phyloP scores from a whole-genome alignment of 2,113 vertebrate genomes.

The Ageneiosus marmoratus region DNA sequence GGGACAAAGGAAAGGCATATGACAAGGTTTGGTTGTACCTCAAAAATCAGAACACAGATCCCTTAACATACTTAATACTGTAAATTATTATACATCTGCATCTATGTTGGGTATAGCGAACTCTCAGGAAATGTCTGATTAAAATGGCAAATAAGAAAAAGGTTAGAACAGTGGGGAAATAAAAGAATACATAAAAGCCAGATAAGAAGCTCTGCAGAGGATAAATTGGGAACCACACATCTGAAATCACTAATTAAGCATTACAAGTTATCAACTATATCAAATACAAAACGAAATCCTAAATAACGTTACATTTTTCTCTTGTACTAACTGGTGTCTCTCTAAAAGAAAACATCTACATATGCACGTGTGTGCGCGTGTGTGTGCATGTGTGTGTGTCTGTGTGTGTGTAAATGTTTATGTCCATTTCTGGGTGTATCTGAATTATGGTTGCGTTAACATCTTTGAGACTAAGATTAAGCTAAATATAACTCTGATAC shows the following conservation, averaged over 20 bases:
- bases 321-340: slow-evolving; percentile 71
- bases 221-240: slow-evolving; percentile 68
- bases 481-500: slow-evolving; percentile 38
- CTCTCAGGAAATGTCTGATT: slow-evolving; percentile 35
- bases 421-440: slow-evolving; percentile 41
- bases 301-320: slow-evolving; percentile 66
- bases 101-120: slow-evolving; percentile 33
- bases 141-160: slow-evolving; percentile 42
- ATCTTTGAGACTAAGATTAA: slow-evolving; percentile 39
- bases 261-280: slow-evolving; percentile 64
- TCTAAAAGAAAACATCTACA: slow-evolving; percentile 70
- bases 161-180: slow-evolving; percentile 39
- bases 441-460: slow-evolving; percentile 21
- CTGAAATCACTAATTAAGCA: slow-evolving; percentile 71
- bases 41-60: slow-evolving; percentile 28
- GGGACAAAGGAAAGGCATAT: background rate
- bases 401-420: slow-evolving; percentile 25
- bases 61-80: slow-evolving; percentile 43
- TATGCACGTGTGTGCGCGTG: slow-evolving; percentile 36
- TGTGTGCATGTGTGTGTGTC: slow-evolving; percentile 15
- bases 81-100: slow-evolving; percentile 39
- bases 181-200: slow-evolving; percentile 33
- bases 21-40: slow-evolving; percentile 17
- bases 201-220: slow-evolving; percentile 54
- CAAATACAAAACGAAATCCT: slow-evolving; percentile 70